Conservation (phyloP, 2,888 invertebrate genomes). For the Agrilus mali region DNA sequence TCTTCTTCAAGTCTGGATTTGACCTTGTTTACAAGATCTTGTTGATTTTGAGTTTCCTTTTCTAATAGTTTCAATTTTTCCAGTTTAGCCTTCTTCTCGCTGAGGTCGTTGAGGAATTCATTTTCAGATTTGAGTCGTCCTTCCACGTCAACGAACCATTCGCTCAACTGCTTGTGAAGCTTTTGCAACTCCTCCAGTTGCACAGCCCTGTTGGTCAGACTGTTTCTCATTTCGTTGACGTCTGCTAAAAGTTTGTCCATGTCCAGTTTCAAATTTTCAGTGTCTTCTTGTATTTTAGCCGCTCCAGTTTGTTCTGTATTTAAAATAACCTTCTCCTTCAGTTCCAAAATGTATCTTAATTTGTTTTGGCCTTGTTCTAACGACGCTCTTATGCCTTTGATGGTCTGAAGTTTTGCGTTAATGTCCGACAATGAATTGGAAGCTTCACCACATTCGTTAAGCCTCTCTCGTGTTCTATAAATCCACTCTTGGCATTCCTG, state of each 20-base stretch:
- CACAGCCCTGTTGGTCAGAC: slow-evolving; percentile 58
- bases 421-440: slow-evolving; percentile 74
- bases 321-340: slow-evolving; percentile 87
- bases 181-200: slow-evolving; percentile 83
- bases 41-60: slow-evolving; percentile 70
- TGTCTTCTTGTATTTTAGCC: slow-evolving; percentile 81
- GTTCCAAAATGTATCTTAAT: slow-evolving; percentile 70
- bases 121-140: slow-evolving; percentile 67
- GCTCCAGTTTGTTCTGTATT: slow-evolving; percentile 85
- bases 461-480: slow-evolving; percentile 74
- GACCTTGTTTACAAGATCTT: slow-evolving; percentile 64
- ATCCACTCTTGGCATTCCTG: slow-evolving; percentile 93
- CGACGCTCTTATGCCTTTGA: slow-evolving; percentile 79
- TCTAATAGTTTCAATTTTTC: slow-evolving; percentile 78
- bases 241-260: slow-evolving; percentile 79
- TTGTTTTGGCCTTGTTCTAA: slow-evolving; percentile 87
- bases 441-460: slow-evolving; percentile 68
- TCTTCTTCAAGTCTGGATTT: slow-evolving; percentile 63
- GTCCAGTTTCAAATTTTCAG: slow-evolving; percentile 76
- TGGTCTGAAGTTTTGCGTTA: slow-evolving; percentile 70
- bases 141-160: slow-evolving; percentile 84
- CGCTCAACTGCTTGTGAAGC: slow-evolving; percentile 63
- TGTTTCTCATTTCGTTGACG: slow-evolving; percentile 65
- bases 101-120: slow-evolving; percentile 66
- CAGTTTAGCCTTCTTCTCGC: slow-evolving; percentile 79